phyloP scores from a whole-genome alignment of 2,888 invertebrate genomes.

The Chydorus sphaericus region DNA sequence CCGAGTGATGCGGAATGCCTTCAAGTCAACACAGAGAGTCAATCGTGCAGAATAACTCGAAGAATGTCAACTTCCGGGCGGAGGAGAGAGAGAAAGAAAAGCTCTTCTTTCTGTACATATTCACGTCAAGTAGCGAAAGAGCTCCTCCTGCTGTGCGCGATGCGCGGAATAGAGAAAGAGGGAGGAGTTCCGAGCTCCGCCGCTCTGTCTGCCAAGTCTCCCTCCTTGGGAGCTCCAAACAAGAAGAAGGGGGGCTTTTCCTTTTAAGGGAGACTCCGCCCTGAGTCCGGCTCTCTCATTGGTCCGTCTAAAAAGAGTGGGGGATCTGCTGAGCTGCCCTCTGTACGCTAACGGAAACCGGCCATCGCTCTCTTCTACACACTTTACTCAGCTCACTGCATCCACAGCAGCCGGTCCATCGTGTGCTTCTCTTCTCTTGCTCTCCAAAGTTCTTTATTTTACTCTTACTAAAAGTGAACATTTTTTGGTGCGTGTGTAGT shows the following conservation, averaged over 20 bases:
- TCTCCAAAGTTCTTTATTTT: too few species aligned
- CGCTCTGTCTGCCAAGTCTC: background rate
- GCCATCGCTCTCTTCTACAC: conserved; percentile 1
- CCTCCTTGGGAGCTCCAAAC: background rate
- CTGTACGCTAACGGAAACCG: background rate
- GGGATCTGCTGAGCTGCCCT: background rate
- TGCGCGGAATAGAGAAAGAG: background rate
- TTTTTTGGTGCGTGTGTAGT: too few species aligned
- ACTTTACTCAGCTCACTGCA: conserved; percentile 1
- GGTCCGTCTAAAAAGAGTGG: background rate
- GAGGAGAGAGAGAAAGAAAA: too few species aligned
- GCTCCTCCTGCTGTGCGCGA: background rate
- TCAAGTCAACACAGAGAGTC: too few species aligned
- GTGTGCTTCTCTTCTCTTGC: background rate
- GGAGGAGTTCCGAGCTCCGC: background rate
- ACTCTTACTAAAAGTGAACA: too few species aligned
- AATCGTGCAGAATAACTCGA: conserved; percentile 7
- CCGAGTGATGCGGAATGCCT: too few species aligned
- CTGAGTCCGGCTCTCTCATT: too few species aligned
- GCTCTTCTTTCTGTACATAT: too few species aligned
- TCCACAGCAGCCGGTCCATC: background rate
- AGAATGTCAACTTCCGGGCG: conserved; percentile 13
- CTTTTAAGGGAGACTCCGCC: too few species aligned
- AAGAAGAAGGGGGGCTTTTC: too few species aligned
- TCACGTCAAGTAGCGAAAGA: too few species aligned